Evolutionary conservation across 2,797 vertebrate species (phyloP).

Genomic region (Moxostoma hubbsi): DNA sequence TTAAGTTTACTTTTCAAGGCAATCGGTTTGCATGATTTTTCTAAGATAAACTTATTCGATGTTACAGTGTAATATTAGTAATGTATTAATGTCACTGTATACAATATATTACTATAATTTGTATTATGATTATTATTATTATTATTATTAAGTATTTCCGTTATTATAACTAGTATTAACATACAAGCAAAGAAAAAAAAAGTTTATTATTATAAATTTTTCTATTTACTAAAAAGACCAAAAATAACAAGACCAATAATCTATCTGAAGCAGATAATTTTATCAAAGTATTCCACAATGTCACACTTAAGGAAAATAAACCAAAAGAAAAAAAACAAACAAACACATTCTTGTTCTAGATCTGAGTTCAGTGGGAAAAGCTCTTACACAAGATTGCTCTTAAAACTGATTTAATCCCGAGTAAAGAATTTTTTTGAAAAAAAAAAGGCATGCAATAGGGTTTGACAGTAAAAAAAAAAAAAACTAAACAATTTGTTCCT

Average conservation of each 20-base stretch:
- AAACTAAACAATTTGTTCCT: not conserved
- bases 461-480: not conserved
- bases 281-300: not conserved
- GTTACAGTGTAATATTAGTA: no score
- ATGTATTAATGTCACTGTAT: no score
- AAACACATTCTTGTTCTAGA: not conserved
- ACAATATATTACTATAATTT: not conserved
- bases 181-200: no score
- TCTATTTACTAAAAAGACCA: not conserved
- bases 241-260: not conserved
- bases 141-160: no score
- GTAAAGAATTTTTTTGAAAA: slow-evolving; percentile 32
- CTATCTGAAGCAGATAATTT: not conserved
- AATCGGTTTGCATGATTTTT: no score
- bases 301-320: not conserved
- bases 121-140: not conserved
- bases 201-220: not conserved
- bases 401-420: slow-evolving; percentile 30
- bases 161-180: no score
- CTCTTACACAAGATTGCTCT: not conserved
- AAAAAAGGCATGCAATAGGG: slow-evolving; percentile 40
- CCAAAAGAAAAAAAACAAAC: not conserved
- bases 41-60: no score
- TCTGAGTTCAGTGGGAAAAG: slow-evolving; percentile 14
- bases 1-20: no score